Conservation (phyloP, 2,113 vertebrate species). For the Thryonomys swinderianus region DNA sequence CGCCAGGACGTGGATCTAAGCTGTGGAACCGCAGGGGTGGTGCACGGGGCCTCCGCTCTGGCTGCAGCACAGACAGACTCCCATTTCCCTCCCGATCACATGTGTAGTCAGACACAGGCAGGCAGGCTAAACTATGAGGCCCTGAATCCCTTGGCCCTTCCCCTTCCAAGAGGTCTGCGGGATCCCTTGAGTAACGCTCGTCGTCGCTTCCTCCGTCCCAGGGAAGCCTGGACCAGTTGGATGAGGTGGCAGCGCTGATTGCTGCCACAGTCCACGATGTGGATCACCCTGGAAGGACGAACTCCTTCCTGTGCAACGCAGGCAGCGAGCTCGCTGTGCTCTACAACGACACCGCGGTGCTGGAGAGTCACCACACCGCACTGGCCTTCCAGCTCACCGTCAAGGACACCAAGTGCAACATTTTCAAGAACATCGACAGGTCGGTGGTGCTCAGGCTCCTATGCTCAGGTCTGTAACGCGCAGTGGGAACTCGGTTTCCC, state of each 20-base stretch:
- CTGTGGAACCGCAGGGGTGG: not conserved
- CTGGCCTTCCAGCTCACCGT: constrained; percentile 96
- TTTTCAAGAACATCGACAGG: constrained; percentile 98
- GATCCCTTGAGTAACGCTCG: not conserved
- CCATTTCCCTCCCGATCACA: not conserved
- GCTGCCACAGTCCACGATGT: constrained; percentile 96
- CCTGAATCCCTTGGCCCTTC: accelerated
- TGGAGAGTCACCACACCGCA: constrained; percentile 97
- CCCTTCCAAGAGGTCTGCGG: not conserved
- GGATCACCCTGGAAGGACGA: constrained; percentile 96
- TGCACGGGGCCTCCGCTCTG: too few relatives aligned
- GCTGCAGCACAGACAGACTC: not conserved
- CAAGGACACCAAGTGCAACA: constrained; percentile 95
- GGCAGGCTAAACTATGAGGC: not conserved
- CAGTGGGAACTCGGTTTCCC: not conserved
- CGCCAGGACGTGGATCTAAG: not conserved
- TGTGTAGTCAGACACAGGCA: not conserved
- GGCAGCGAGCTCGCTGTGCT: constrained; percentile 96
- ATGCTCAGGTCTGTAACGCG: not conserved
- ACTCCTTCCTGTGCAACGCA: constrained; percentile 97
- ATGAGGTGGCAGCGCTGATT: constrained; percentile 95
- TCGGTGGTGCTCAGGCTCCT: constrained; percentile 67
- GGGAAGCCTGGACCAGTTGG: constrained; percentile 95
- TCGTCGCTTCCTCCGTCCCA: constrained; percentile 71
- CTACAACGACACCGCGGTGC: constrained; percentile 96